Evolutionary conservation across 2,797 vertebrate species (phyloP).

Genomic region (Eremophila alpestris): DNA sequence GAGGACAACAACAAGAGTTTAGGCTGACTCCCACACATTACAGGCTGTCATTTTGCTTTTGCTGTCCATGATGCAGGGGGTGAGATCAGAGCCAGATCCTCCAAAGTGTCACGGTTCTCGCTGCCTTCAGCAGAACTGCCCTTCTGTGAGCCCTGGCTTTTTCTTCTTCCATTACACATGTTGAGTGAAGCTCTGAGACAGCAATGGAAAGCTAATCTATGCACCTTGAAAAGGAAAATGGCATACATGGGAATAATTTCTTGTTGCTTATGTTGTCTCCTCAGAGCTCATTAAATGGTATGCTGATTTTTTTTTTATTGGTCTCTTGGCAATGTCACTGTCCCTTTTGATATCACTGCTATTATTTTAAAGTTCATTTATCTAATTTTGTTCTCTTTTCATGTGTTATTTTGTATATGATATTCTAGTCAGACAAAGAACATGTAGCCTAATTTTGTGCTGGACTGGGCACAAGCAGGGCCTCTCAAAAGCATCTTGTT

Average conservation of each 20-base stretch:
- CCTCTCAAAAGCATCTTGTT: background rate
- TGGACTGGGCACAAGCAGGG: background rate
- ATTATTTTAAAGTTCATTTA: background rate
- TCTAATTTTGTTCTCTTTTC: background rate
- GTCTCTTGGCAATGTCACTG: background rate
- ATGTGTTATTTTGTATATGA: background rate
- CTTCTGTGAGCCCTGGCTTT: background rate
- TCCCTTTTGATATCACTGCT: background rate
- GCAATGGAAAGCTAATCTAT: background rate
- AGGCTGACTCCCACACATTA: background rate
- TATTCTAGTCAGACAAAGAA: background rate
- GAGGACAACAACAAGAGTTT: background rate
- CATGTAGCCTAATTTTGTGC: background rate
- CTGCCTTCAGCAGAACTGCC: background rate
- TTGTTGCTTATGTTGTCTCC: background rate
- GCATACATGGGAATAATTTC: background rate
- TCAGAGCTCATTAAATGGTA: background rate
- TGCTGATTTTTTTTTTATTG: background rate
- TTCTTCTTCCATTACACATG: background rate
- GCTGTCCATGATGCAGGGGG: background rate
- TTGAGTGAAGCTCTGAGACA: background rate
- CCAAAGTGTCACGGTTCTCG: background rate
- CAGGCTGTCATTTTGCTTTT: background rate
- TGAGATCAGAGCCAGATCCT: background rate
- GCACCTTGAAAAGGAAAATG: background rate